phyloP scores from a whole-genome alignment of 2,888 invertebrate genomes.

The Nebria brevicollis region DNA sequence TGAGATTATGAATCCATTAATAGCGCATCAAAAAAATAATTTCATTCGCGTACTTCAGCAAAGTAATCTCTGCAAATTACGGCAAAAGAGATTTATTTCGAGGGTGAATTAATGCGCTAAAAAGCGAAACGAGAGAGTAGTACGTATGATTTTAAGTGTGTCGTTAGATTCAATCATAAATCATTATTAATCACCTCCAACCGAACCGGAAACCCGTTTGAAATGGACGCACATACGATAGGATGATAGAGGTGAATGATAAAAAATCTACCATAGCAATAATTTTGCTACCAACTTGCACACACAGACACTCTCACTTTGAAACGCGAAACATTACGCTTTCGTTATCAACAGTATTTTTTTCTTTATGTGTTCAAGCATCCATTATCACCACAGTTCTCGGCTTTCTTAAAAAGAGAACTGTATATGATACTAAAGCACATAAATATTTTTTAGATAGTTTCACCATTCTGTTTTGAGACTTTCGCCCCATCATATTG shows the following conservation, averaged over 20 bases:
- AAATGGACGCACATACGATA: not conserved
- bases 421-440: not conserved
- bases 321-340: conserved; percentile 22
- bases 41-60: too few relatives aligned
- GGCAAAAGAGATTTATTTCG: too few relatives aligned
- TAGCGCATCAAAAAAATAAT: too few relatives aligned
- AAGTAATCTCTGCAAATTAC: too few relatives aligned
- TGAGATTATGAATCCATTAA: too few relatives aligned
- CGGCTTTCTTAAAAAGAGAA: not conserved
- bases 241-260: too few relatives aligned
- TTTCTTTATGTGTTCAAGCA: conserved; percentile 24
- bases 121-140: not conserved
- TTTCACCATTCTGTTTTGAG: not conserved
- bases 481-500: not conserved
- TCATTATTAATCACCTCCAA: conserved; percentile 29
- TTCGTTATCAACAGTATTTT: conserved; percentile 24
- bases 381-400: conserved; percentile 9
- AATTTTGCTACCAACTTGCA: too few relatives aligned
- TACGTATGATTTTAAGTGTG: conserved; percentile 9
- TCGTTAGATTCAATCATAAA: conserved; percentile 18
- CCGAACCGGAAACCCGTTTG: conserved; percentile 12
- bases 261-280: too few relatives aligned
- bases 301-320: not conserved
- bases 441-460: conserved; percentile 13
- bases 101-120: too few relatives aligned